Percentiles rank a stretch among this genome's conserved stretches.
phyloP scores from a whole-genome alignment of 2,113 vertebrate genomes.

The Caranx ignobilis region DNA sequence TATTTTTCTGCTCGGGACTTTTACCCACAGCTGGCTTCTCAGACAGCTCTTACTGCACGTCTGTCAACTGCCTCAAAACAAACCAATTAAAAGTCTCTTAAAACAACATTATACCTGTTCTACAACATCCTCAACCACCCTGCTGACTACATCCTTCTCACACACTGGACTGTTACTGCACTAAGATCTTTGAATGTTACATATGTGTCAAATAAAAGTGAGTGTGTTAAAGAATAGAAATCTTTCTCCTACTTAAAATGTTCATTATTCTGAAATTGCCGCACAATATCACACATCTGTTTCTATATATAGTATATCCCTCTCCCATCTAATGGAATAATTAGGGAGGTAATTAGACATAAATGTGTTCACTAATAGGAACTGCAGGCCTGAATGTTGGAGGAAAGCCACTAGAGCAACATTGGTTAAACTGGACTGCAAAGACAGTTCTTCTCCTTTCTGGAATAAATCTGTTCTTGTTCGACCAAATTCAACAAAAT shows the following conservation, averaged over 20 bases:
- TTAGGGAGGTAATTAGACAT: too few relatives aligned
- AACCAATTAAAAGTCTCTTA: not conserved
- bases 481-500: not conserved
- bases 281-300: not conserved
- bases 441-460: not conserved
- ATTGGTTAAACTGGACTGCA: not conserved
- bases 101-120: slow-evolving; percentile 8
- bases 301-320: not conserved
- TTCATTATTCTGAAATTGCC: too few relatives aligned
- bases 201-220: not conserved
- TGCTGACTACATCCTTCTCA: not conserved
- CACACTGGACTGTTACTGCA: not conserved
- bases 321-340: too few relatives aligned
- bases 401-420: not conserved
- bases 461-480: not conserved
- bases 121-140: not conserved
- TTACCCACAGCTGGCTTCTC: not conserved
- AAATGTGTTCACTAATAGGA: not conserved
- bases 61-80: slow-evolving; percentile 12
- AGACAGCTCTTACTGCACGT: not conserved
- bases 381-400: not conserved
- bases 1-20: slow-evolving; percentile 14
- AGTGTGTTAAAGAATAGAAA: not conserved
- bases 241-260: not conserved
- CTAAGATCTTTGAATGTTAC: not conserved